Base-by-base conservation (phyloP, 1,140 invertebrate genomes). In the Artemia franciscana region DNA sequence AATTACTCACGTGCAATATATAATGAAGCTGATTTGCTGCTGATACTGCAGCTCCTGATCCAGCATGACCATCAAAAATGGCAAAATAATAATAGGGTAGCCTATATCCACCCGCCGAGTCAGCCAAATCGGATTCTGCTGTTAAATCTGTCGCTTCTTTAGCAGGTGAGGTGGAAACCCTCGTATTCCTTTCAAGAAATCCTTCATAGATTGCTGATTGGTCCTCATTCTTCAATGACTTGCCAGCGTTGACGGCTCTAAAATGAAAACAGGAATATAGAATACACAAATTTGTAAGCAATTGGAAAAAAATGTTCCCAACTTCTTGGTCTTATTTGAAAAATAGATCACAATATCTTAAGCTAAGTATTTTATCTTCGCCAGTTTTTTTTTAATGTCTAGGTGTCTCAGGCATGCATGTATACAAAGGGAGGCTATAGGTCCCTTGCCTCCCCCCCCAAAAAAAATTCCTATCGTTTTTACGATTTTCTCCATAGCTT, bases 1-100 rank as follows among this genome's bases (percentile, higher is more conserved):
- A 39, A 39, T n/a, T 15, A 68, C 69, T 74, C 73, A 85, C 85
- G 73, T 86, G 79, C 65, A 91, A 77, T 69, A 89, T 83, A 70
- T 82, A 79, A 71, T 89, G 85, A 26, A 91, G 77, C 65, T 85
- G 80, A 69, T 85, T 78, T 51, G 84, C 78, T 59, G 86, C 83
- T 59, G 84, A 81, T 24, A 90, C 74, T n/a, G 86, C 84, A 51
- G 86, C 86, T 63, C 84, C 85, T 70, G 80, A 80, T 7, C 87
- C 87, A 59, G 85, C 88, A 77, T 91, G 87, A 2, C 88, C 88
- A 76, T 90, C 88, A 75, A 90, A 91, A 67, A 91, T 79, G 28
- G 79, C 85, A 77, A 88, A 91, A 73, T 87, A 86, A 23, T 82
- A 77, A 67, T 85, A 86, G 56, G 79, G 78, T 65, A 82, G 24